phyloP scores from a whole-genome alignment of 2,888 invertebrate genomes.

The Salticus scenicus region DNA sequence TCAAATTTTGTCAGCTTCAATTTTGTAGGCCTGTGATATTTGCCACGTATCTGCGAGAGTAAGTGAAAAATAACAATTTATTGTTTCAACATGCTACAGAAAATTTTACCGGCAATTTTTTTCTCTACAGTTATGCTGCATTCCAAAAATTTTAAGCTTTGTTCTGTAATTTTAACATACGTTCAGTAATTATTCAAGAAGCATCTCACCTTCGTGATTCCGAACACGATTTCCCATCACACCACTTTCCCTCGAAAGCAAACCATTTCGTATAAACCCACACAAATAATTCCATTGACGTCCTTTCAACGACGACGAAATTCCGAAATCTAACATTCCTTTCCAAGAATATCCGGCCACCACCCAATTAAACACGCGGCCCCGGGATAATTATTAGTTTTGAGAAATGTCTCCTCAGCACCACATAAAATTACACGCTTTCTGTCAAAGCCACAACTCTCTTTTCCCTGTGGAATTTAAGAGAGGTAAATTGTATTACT shows the following conservation, averaged over 20 bases:
- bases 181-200: no score
- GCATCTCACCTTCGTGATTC: no score
- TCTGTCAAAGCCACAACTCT: constrained; percentile 15
- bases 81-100: no score
- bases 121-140: no score
- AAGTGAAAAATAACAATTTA: no score
- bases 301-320: constrained; percentile 56
- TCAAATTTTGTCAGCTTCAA: no score
- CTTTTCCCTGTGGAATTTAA: constrained; percentile 1
- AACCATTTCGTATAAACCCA: not conserved
- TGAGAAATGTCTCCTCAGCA: constrained; percentile 66
- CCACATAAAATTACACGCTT: constrained; percentile 62
- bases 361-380: constrained; percentile 63
- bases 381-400: constrained; percentile 67
- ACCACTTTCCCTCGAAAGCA: constrained; percentile 30
- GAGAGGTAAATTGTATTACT: constrained; percentile 62
- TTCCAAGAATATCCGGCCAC: constrained; percentile 64
- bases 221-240: not conserved
- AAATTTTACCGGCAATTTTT: no score
- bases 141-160: no score
- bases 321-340: constrained; percentile 31
- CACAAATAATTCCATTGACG: constrained; percentile 68
- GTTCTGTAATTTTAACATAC: no score
- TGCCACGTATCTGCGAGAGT: no score
- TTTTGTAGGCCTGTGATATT: no score